phyloP scores from a whole-genome alignment of 2,797 vertebrate species.

The Ptychobarbus kaznakovi region DNA sequence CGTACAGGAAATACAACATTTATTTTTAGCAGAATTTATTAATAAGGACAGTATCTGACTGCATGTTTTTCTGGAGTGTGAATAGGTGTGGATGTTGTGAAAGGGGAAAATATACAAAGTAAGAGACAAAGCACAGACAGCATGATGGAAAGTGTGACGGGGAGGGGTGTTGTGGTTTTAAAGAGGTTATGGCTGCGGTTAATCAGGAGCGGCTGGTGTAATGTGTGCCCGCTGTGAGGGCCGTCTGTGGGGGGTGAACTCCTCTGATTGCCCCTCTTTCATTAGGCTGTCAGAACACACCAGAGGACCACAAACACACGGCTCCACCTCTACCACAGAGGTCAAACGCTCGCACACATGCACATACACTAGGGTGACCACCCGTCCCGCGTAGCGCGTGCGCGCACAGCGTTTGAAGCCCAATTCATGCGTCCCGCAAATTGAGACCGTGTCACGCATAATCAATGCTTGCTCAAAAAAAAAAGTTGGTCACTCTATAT shows the following conservation, averaged over 20 bases:
- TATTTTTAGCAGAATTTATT: no score
- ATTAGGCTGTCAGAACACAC: constrained; percentile 64
- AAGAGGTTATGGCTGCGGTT: constrained; percentile 63
- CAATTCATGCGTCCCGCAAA: no score
- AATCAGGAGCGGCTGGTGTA: constrained; percentile 62
- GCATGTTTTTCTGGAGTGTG: neutral
- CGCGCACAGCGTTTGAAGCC: no score
- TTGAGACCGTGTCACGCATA: no score
- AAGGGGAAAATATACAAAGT: neutral
- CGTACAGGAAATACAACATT: no score
- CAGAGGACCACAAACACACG: constrained; percentile 56
- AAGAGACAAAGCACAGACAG: neutral
- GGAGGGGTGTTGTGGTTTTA: constrained; percentile 43
- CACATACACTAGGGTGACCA: no score
- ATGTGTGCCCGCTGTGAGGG: constrained; percentile 58
- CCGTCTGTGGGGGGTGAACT: constrained; percentile 51
- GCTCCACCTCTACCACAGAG: constrained; percentile 56
- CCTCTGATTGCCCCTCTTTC: constrained; percentile 67
- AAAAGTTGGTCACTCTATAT: no score
- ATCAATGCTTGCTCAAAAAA: no score
- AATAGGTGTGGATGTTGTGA: neutral
- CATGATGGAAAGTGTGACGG: constrained; percentile 6
- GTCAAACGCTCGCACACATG: constrained; percentile 54
- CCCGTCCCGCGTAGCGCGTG: no score
- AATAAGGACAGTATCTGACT: neutral